Evolutionary conservation across 2,113 vertebrate species (phyloP), one percentile per base, ranked within the genome.

Genomic region (Pipra filicauda): DNA sequence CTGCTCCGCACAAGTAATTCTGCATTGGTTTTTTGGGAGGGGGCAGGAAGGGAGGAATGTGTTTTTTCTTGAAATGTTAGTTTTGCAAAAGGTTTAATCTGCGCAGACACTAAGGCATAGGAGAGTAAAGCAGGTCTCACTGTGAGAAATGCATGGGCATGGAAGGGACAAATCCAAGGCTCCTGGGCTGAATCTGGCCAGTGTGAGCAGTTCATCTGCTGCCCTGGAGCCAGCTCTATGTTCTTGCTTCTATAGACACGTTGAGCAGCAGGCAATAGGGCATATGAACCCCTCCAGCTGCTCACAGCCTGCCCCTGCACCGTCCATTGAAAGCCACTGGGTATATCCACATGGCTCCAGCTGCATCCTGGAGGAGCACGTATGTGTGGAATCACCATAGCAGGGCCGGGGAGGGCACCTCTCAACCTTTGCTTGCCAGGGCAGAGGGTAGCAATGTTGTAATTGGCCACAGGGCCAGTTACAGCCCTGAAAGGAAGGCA

Each of bases 311-410:
- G 19, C 28, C 35, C 14, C 46, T 1, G 3, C 31, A 7, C 24
- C 6, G 0, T 9, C 37, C 6, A 3, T 6, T 17, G 46, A 49
- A 83, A 82, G 66, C 57, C 14, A 0, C 9, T 2, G 11, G 22
- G 15, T 65, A 46, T 55, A 46, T 24, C 48, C 35, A 2, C 1
- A 44, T 8, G 75, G 67, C 39, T 83, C 23, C 17, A 43, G 44
- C 43, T 55, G 57, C 23, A n/a, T 43, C 62, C 23, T 4, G 1
- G 5, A 7, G 1, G 5, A 7, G 24, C 71, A 5, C 1, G 21
- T 5, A 28, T 3, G 0, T 3, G 20, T 27, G 3, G 31, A 65
- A 76, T 43, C 11, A 23, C 44, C 23, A 15, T 2, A 30, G 62
- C 35, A 30, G 58, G 44, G 49, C 54, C 69, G 59, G 12, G 31